Conservation (phyloP, 2,797 vertebrate genomes). For the Lepidocolaptes lacrymiger region DNA sequence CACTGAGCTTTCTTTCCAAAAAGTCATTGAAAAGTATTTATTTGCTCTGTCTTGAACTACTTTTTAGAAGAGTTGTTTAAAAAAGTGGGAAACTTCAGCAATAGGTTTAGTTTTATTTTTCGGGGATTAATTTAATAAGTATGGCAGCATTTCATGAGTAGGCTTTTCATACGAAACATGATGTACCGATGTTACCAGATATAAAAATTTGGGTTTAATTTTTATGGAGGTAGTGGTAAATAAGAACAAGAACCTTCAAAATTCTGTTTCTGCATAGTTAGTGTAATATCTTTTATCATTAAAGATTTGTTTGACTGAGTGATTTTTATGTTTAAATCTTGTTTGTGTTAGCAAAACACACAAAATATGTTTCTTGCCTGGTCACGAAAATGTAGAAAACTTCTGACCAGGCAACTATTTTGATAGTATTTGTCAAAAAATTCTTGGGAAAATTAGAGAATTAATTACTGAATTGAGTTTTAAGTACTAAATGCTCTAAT, state of each 20-base stretch:
- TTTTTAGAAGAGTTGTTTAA: neutral
- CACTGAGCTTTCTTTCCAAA: neutral
- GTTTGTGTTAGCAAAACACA: neutral
- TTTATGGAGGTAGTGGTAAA: neutral
- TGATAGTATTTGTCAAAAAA: neutral
- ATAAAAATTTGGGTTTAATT: neutral
- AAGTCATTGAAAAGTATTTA: neutral
- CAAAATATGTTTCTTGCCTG: neutral
- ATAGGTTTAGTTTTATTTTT: neutral
- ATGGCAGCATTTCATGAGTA: neutral
- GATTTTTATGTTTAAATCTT: neutral
- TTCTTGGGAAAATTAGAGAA: neutral
- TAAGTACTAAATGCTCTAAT: neutral
- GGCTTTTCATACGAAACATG: neutral
- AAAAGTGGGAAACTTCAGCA: neutral
- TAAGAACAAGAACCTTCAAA: neutral
- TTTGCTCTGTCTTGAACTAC: neutral
- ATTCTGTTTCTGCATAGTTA: neutral
- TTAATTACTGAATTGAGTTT: neutral
- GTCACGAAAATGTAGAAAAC: neutral
- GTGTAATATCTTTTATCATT: neutral
- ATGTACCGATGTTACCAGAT: neutral
- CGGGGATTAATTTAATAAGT: neutral
- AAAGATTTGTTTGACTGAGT: neutral
- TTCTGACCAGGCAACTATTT: neutral